Conservation (phyloP, 2,888 invertebrate genomes). For the Cheilosia vernalis region DNA sequence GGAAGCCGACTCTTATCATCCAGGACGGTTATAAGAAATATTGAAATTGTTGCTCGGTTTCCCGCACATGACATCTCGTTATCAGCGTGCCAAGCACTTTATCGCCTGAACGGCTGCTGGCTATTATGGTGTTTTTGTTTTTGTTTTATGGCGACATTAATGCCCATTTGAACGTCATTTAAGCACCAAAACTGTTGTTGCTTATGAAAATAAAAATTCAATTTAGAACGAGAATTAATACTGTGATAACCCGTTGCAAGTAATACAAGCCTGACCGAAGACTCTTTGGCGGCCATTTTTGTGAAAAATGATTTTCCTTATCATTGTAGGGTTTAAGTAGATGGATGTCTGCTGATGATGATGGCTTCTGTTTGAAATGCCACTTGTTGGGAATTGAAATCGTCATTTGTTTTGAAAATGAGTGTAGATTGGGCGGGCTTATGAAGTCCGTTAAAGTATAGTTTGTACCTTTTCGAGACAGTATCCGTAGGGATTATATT, state of each 20-base stretch:
- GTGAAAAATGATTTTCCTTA: slow-evolving; percentile 30
- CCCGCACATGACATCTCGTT: slow-evolving; percentile 64
- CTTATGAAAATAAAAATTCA: slow-evolving; percentile 58
- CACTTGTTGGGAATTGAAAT: neutral
- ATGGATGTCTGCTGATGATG: slow-evolving; percentile 4
- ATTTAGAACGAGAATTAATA: slow-evolving; percentile 35
- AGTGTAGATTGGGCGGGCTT: no score
- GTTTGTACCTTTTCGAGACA: no score
- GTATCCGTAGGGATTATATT: no score
- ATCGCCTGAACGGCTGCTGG: slow-evolving; percentile 63
- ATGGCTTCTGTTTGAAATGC: slow-evolving; percentile 2
- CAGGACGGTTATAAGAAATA: slow-evolving; percentile 19
- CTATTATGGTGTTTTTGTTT: slow-evolving; percentile 48
- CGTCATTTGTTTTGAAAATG: neutral
- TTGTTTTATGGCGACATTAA: slow-evolving; percentile 71
- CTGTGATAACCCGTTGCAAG: slow-evolving; percentile 51
- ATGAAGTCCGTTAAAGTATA: no score
- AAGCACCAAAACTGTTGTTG: slow-evolving; percentile 65
- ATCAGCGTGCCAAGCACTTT: slow-evolving; percentile 59
- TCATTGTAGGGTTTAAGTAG: slow-evolving; percentile 1
- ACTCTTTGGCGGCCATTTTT: slow-evolving; percentile 44
- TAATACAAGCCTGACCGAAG: slow-evolving; percentile 31
- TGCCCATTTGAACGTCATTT: slow-evolving; percentile 65
- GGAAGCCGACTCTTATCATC: slow-evolving; percentile 49
- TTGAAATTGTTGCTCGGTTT: slow-evolving; percentile 56